Evolutionary conservation across 1,140 invertebrate species (phyloP).

Genomic region (Magallana angulata): DNA sequence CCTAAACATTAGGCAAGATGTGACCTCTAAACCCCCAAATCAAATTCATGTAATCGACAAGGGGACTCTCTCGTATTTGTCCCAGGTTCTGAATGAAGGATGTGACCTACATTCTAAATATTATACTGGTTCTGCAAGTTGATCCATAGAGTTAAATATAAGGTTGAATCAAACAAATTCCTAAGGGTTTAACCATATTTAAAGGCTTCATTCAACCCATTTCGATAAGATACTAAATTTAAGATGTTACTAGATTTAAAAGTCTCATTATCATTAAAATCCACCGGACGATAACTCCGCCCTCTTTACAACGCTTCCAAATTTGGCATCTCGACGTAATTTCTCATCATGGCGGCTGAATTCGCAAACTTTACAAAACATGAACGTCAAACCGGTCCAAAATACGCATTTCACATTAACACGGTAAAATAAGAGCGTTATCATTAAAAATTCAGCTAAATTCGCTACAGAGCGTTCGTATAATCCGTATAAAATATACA

Average conservation of each 20-base stretch:
- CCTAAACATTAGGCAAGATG: constrained; percentile 1
- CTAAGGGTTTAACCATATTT: not conserved
- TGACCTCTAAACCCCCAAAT: constrained; percentile 1
- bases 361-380: constrained; percentile 19
- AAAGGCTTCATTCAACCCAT: not conserved
- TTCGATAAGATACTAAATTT: not conserved
- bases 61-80: not conserved
- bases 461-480: not conserved
- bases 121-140: constrained; percentile 30
- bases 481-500: not conserved
- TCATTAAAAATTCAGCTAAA: not conserved
- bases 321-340: constrained; percentile 56
- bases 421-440: not conserved
- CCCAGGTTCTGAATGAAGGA: constrained; percentile 27
- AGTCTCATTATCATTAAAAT: constrained; percentile 36
- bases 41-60: constrained; percentile 23
- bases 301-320: constrained; percentile 63
- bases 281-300: constrained; percentile 54
- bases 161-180: constrained; percentile 31
- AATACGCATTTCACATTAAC: not conserved
- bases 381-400: constrained; percentile 8
- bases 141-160: not conserved
- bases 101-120: constrained; percentile 22
- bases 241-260: constrained; percentile 22
- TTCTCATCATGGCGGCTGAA: constrained; percentile 55